A percentile compares a stretch with the other conserved stretches of the same genome.
Conservation (phyloP, 2,113 vertebrate species). For the Myrmecophaga tridactyla region DNA sequence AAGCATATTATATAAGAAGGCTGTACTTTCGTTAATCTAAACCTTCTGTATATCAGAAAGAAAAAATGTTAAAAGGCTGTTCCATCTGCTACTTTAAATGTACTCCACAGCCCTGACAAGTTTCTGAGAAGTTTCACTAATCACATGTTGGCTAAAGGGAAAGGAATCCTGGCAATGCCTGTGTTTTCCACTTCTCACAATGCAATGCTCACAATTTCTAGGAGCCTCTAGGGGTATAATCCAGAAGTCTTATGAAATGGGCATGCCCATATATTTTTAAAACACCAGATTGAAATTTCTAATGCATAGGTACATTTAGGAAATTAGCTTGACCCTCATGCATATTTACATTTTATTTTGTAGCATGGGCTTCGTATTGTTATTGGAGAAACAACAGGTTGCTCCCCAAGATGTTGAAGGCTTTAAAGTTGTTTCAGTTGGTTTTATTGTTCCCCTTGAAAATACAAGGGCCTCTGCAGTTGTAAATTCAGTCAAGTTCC, state of each 20-base stretch:
- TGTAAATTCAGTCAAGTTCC: background rate
- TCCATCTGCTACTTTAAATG: background rate
- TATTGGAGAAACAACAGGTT: background rate
- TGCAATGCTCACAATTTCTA: background rate
- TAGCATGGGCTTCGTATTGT: background rate
- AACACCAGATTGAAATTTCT: background rate
- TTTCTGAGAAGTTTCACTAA: constrained; percentile 4
- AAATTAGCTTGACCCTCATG: background rate
- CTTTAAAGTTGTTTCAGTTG: background rate
- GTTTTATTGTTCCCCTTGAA: background rate
- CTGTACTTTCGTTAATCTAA: background rate
- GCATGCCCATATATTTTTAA: background rate
- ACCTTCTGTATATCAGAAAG: background rate
- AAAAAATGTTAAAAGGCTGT: background rate
- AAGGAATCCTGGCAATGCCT: background rate
- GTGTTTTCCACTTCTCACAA: background rate
- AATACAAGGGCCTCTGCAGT: background rate
- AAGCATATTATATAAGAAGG: background rate
- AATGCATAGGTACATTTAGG: background rate
- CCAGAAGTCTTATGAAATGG: background rate
- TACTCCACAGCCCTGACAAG: background rate
- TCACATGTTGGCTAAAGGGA: background rate
- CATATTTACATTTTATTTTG: background rate
- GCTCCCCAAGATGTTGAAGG: background rate
- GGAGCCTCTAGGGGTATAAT: background rate